These are phyloP conservation scores for Agrenia bidenticulata DNA, from an alignment of 2,888 invertebrate genomes.

Conservation along the genomic window DNA sequence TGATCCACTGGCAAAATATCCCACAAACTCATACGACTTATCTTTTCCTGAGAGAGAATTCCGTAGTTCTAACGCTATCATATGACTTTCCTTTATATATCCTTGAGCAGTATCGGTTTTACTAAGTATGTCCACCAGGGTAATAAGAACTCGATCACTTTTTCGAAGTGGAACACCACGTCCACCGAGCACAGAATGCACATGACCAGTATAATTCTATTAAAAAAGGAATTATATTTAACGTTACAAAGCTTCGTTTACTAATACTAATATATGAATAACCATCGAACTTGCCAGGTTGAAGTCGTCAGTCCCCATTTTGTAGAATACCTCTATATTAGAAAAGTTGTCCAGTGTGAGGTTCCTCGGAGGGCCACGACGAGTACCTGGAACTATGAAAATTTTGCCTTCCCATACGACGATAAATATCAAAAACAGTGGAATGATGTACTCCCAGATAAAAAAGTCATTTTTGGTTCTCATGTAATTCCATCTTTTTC, in stretches of 20 bases:
- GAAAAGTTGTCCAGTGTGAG: conserved; percentile 17
- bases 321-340: conserved; percentile 9
- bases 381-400: conserved; percentile 9
- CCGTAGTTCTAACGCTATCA: conserved; percentile 39
- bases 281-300: too few species aligned
- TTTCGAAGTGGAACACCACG: conserved; percentile 3
- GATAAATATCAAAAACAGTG: conserved; percentile 29
- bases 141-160: conserved; percentile 23
- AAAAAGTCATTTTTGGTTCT: conserved; percentile 21
- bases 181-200: neutral
- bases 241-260: too few species aligned
- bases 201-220: conserved; percentile 13
- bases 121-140: conserved; percentile 17
- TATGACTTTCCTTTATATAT: conserved; percentile 31
- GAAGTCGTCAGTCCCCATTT: neutral
- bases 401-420: conserved; percentile 31
- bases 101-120: conserved; percentile 1
- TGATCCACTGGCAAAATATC: conserved; percentile 41
- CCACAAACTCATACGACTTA: conserved; percentile 22
- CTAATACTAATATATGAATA: too few species aligned
- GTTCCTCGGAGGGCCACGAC: conserved; percentile 16
- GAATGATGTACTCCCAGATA: conserved; percentile 30
- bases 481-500: conserved; percentile 28
- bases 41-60: neutral
- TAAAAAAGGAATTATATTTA: too few species aligned